Conservation (phyloP, 2,888 invertebrate species). For the Panopea generosa region DNA sequence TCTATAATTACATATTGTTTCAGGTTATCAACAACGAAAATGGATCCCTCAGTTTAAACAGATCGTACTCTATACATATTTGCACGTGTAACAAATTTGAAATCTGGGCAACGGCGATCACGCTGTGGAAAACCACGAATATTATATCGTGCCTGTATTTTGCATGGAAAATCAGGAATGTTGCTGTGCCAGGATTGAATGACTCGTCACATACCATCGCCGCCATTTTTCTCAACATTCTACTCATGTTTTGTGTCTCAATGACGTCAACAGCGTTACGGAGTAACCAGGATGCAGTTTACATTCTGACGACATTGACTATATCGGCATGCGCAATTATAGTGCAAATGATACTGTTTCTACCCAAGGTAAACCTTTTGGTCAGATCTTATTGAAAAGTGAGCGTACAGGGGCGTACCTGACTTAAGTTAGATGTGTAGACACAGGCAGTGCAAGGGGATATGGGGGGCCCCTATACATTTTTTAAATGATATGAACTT, state of each 20-base stretch:
- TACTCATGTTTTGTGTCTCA: constrained; percentile 64
- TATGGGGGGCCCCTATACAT: too few relatives aligned
- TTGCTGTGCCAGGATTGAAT: constrained; percentile 75
- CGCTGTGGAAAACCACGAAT: constrained; percentile 72
- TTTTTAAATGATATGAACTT: too few relatives aligned
- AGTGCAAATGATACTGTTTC: constrained; percentile 69
- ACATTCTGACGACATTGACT: constrained; percentile 62
- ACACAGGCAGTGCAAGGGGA: too few relatives aligned
- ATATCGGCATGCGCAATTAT: constrained; percentile 66
- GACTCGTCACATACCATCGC: constrained; percentile 72
- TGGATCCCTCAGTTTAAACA: not conserved
- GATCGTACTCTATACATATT: constrained; percentile 41
- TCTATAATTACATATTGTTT: too few relatives aligned
- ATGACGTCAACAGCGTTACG: constrained; percentile 62
- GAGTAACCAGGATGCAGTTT: constrained; percentile 65
- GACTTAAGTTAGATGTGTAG: too few relatives aligned
- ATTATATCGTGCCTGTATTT: constrained; percentile 71
- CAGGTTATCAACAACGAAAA: constrained; percentile 1
- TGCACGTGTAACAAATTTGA: constrained; percentile 65
- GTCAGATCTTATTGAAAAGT: too few relatives aligned
- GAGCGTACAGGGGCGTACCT: too few relatives aligned
- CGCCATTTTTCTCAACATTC: constrained; percentile 65
- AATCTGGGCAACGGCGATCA: constrained; percentile 69
- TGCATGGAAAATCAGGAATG: constrained; percentile 77
- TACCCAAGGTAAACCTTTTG: constrained; percentile 79